phyloP scores from a whole-genome alignment of 2,888 invertebrate species.

The Troides oblongomaculatus region DNA sequence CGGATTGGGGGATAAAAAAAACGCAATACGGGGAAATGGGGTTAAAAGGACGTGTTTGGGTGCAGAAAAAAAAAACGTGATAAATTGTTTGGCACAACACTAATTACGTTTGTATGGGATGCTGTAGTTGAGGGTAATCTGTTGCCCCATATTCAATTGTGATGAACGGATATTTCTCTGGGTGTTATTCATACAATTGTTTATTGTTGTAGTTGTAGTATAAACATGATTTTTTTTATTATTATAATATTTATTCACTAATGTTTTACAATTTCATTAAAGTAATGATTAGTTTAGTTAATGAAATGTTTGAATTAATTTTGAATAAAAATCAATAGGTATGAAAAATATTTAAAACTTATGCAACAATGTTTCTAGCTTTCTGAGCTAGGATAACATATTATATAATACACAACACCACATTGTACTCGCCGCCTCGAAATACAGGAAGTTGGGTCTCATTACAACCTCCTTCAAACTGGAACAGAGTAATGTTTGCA shows the following conservation, averaged over 20 bases:
- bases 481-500: too few species aligned
- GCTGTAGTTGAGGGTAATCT: conserved; percentile 54
- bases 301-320: too few species aligned
- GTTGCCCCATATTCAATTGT: conserved; percentile 40
- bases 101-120: conserved; percentile 76
- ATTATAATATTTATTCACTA: background rate
- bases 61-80: conserved; percentile 62
- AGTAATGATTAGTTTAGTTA: too few species aligned
- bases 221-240: background rate
- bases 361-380: too few species aligned
- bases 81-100: conserved; percentile 64
- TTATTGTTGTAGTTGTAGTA: background rate
- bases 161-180: background rate
- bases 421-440: too few species aligned
- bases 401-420: too few species aligned
- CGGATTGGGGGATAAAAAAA: conserved; percentile 57
- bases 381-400: too few species aligned
- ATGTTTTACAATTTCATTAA: too few species aligned
- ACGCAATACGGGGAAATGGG: conserved; percentile 58
- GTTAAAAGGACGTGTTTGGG: conserved; percentile 76
- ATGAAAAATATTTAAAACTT: too few species aligned
- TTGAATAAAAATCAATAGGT: too few species aligned
- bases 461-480: too few species aligned
- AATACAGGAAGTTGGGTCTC: too few species aligned
- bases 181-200: background rate